Evolutionary conservation across 2,797 vertebrate species (phyloP).

Genomic region (Arnoldichthys spilopterus): DNA sequence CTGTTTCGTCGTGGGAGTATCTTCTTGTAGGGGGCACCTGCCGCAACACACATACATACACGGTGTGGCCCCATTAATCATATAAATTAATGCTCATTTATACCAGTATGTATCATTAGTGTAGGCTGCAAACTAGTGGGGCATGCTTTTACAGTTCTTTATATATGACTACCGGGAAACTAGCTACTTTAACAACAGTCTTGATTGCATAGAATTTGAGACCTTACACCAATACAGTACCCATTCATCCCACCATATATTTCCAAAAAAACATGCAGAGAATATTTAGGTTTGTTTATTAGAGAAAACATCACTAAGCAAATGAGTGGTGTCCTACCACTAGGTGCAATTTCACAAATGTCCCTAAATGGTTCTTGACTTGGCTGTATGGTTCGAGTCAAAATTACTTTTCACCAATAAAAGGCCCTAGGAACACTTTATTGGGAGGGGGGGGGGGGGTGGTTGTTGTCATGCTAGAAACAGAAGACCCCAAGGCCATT

Average conservation of each 20-base stretch:
- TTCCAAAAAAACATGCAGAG: neutral
- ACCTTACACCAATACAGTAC: neutral
- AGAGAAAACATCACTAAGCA: neutral
- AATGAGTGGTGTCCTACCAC: neutral
- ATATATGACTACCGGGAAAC: neutral
- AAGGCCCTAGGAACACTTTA: too few relatives aligned
- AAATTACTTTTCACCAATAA: too few relatives aligned
- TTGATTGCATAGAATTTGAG: neutral
- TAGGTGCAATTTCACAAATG: neutral
- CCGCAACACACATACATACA: constrained; percentile 72
- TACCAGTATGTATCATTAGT: neutral
- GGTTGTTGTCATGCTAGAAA: too few relatives aligned
- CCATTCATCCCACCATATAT: neutral
- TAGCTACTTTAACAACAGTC: neutral
- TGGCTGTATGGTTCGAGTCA: neutral
- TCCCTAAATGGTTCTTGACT: neutral
- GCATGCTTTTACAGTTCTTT: constrained; percentile 28
- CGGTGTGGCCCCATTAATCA: constrained; percentile 35
- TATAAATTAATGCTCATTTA: neutral
- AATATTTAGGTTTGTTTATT: neutral
- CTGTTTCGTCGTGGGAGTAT: constrained; percentile 93
- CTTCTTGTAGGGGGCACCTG: constrained; percentile 94
- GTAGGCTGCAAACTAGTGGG: constrained; percentile 3
- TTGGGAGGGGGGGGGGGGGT: too few relatives aligned
- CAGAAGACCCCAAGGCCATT: too few relatives aligned